Conservation (phyloP, 2,113 vertebrate species). For the Neodontobutis hainanensis region DNA sequence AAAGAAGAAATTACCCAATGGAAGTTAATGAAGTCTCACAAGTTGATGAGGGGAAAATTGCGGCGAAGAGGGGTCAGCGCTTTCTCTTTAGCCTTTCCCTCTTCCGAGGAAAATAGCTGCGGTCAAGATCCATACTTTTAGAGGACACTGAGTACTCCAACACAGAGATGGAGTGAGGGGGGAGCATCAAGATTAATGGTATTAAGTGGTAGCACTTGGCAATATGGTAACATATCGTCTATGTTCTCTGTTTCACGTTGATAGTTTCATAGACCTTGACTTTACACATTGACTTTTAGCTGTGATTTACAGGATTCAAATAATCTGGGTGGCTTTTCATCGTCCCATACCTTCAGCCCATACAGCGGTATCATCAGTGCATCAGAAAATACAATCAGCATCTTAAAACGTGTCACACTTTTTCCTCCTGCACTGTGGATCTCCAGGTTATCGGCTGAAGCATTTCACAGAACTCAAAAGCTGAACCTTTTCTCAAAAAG, state of each 20-base stretch:
- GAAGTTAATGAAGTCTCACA: conserved; percentile 84
- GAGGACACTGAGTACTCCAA: conserved; percentile 71
- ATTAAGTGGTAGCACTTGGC: conserved; percentile 78
- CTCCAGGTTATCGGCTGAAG: conserved; percentile 33
- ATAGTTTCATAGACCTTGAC: conserved; percentile 76
- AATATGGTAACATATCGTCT: conserved; percentile 70
- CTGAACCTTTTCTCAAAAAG: conserved; percentile 30
- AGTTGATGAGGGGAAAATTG: conserved; percentile 82
- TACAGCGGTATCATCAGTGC: conserved; percentile 23
- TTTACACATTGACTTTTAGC: conserved; percentile 71
- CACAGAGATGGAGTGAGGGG: conserved; percentile 50
- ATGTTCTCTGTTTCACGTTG: conserved; percentile 65
- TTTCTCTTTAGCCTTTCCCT: conserved; percentile 80
- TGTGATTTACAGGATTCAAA: conserved; percentile 73
- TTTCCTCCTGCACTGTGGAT: conserved; percentile 32
- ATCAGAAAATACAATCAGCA: conserved; percentile 40
- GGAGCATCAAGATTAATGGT: conserved; percentile 72
- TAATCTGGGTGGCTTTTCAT: conserved; percentile 61
- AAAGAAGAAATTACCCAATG: conserved; percentile 74
- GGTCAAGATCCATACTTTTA: conserved; percentile 81
- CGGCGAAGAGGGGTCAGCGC: conserved; percentile 78
- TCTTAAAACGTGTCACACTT: conserved; percentile 22
- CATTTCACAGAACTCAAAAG: conserved; percentile 19
- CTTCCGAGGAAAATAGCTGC: conserved; percentile 76
- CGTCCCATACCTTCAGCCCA: conserved; percentile 24